Evolutionary conservation across 2,888 invertebrate genomes (phyloP).

Genomic region (Trisateles emortualis): DNA sequence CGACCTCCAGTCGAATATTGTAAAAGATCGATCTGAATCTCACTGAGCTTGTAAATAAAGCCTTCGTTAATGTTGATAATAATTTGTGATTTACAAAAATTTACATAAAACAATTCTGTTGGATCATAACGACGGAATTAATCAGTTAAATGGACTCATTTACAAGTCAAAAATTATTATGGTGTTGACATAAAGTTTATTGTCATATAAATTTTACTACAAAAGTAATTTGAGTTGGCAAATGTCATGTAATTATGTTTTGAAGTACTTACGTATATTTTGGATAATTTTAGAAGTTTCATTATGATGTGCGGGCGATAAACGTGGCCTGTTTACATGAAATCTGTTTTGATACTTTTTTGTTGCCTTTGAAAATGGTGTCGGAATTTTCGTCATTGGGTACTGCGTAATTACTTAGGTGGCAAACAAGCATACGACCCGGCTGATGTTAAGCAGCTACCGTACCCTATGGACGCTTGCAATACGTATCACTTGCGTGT

Average conservation of each 20-base stretch:
- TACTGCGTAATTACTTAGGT: too few relatives aligned
- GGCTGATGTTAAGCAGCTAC: too few relatives aligned
- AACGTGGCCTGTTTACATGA: too few relatives aligned
- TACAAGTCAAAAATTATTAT: constrained; percentile 49
- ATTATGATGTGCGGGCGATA: not conserved
- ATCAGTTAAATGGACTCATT: constrained; percentile 48
- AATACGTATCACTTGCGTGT: too few relatives aligned
- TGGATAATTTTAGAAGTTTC: constrained; percentile 4
- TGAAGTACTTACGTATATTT: constrained; percentile 20
- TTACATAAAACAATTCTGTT: constrained; percentile 45
- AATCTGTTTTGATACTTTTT: too few relatives aligned
- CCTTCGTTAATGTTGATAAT: constrained; percentile 31
- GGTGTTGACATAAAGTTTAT: constrained; percentile 50
- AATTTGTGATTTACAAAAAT: constrained; percentile 38
- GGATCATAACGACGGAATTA: constrained; percentile 43
- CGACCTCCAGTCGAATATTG: not conserved
- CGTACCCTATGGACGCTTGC: too few relatives aligned
- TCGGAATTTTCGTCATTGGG: too few relatives aligned
- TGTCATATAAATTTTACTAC: constrained; percentile 42
- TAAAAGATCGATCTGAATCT: constrained; percentile 10
- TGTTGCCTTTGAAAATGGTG: too few relatives aligned
- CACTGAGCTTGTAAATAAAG: constrained; percentile 23
- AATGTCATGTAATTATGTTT: constrained; percentile 34
- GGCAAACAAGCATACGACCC: too few relatives aligned
- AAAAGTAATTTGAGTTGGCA: constrained; percentile 37